Evolutionary conservation across 2,113 vertebrate species (phyloP).

Genomic region (Ameiurus melas): DNA sequence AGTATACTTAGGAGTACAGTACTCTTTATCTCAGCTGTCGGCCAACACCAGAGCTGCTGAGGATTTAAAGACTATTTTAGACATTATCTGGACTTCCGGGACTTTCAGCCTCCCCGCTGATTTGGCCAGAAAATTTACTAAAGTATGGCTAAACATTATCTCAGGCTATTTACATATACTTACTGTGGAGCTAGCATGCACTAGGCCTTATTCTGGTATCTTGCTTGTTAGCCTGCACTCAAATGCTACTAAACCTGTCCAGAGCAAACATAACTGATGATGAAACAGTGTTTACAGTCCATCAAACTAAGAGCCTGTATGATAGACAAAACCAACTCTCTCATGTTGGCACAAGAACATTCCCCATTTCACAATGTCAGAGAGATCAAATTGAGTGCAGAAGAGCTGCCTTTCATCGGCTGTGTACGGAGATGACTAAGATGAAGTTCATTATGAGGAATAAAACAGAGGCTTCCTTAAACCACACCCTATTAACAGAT

Average conservation of each 20-base stretch:
- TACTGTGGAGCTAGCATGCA: background rate
- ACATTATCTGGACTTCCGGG: background rate
- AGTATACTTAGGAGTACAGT: background rate
- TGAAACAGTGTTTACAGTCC: background rate
- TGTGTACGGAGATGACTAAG: background rate
- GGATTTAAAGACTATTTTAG: background rate
- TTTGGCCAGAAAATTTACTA: background rate
- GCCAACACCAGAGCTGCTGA: background rate
- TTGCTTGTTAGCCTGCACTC: background rate
- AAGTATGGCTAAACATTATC: background rate
- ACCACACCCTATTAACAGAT: slow-evolving; percentile 18
- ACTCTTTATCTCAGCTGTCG: background rate
- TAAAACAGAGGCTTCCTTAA: background rate
- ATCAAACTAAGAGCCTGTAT: background rate
- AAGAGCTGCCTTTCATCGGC: background rate
- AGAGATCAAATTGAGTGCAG: background rate
- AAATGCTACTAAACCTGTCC: background rate
- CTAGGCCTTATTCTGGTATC: background rate
- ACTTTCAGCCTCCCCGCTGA: background rate
- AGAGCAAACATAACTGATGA: background rate
- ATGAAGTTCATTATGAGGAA: slow-evolving; percentile 4
- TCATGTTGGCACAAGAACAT: slow-evolving; percentile 17
- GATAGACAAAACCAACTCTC: slow-evolving; percentile 19
- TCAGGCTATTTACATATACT: background rate
- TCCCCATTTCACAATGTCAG: slow-evolving; percentile 43